Percentiles rank a stretch among this genome's conserved stretches.
Evolutionary conservation across 2,113 vertebrate genomes (phyloP).

Genomic region (Maccullochella peelii): DNA sequence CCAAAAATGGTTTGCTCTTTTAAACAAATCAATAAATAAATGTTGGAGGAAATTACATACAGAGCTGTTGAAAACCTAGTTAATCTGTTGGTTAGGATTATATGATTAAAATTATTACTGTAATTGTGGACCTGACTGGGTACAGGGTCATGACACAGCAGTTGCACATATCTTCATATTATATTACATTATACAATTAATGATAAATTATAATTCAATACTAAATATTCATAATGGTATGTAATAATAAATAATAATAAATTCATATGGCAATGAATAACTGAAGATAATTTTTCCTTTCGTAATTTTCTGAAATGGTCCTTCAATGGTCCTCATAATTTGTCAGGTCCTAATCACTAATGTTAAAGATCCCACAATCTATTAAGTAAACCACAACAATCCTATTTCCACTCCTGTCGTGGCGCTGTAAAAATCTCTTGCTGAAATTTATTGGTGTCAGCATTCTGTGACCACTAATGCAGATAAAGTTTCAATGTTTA

Average conservation of each 20-base stretch:
- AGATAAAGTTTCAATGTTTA: constrained; percentile 76
- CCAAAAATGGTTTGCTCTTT: neutral
- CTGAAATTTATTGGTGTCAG: constrained; percentile 64
- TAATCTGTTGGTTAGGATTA: neutral
- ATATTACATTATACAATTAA: neutral
- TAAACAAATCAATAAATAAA: neutral
- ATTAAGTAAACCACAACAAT: constrained; percentile 44
- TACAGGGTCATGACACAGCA: neutral
- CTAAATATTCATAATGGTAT: neutral
- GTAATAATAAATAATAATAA: too few relatives aligned
- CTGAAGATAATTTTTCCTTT: neutral
- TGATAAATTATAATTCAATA: neutral
- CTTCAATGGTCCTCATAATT: too few relatives aligned
- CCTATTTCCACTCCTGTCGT: constrained; percentile 9
- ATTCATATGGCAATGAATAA: neutral
- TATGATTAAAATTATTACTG: neutral
- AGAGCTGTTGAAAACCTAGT: neutral
- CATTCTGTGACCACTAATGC: constrained; percentile 66
- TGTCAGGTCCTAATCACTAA: neutral
- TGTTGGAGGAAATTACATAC: neutral
- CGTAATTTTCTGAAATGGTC: neutral
- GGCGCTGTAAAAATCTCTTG: constrained; percentile 27
- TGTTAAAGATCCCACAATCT: constrained; percentile 13
- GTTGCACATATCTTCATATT: neutral
- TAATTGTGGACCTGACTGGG: neutral